A percentile compares a stretch with the other conserved stretches of the same genome.
Evolutionary conservation across 2,797 vertebrate genomes (phyloP).

Genomic region (Pteropus rufus): DNA sequence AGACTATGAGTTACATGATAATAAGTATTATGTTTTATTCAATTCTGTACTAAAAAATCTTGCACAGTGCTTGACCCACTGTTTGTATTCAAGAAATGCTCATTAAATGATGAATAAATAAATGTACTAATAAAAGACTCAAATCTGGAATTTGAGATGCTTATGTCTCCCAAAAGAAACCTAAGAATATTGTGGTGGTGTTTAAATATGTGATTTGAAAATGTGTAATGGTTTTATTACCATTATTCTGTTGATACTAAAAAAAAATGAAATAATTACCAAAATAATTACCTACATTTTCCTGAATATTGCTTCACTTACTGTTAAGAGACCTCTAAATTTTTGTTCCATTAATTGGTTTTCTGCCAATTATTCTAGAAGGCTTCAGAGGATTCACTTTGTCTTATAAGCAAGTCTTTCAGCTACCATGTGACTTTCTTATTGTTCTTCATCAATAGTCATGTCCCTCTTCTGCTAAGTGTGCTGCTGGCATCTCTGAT

Average conservation of each 20-base stretch:
- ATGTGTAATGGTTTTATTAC: neutral
- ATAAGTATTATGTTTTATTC: slow-evolving; percentile 25
- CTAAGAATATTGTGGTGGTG: neutral
- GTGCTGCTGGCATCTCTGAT: neutral
- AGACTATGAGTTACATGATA: neutral
- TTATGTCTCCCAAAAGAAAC: slow-evolving; percentile 14
- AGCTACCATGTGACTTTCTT: neutral
- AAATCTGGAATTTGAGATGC: slow-evolving; percentile 1
- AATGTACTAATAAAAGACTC: neutral
- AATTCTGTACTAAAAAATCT: slow-evolving; percentile 5
- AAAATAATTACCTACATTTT: neutral
- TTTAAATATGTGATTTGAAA: slow-evolving; percentile 16
- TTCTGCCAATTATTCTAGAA: slow-evolving; percentile 9
- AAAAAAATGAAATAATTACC: neutral
- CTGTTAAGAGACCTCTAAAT: neutral
- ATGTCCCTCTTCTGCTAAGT: neutral
- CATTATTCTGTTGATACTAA: neutral
- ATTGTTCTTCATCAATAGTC: neutral
- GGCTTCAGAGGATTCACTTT: neutral
- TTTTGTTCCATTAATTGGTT: neutral
- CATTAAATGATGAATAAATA: slow-evolving; percentile 28
- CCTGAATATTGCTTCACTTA: neutral
- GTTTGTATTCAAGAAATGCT: slow-evolving; percentile 20
- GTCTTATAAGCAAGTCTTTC: neutral
- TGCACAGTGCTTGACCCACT: neutral